Evolutionary conservation across 2,113 vertebrate genomes (phyloP), one percentile per base, ranked within the genome.

Genomic region (Microcebus jonahi): DNA sequence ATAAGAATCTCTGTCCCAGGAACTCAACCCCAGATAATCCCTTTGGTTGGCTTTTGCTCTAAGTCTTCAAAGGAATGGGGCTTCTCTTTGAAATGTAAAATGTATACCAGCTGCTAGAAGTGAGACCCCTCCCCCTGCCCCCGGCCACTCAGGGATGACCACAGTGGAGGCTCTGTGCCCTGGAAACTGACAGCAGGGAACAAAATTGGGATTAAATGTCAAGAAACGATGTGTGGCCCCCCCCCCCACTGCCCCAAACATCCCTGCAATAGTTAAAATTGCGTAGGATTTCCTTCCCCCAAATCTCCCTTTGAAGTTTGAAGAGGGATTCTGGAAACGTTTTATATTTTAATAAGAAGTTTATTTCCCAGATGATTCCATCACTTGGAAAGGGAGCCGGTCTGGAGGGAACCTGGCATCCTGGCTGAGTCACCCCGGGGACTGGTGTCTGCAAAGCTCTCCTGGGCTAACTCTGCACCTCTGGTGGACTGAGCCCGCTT

Each of bases 341-440:
- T 96, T 90, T 63, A 82, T 77, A 84, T 92, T 94, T 97, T 96
- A 96, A 91, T 92, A 96, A 94, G 39, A 90, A 89, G 39, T 85
- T 94, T 85, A 88, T 96, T 96, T 90, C 70, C n/a, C 57, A 82
- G 63, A 85, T 91, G 88, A 71, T 87, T 57, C 61, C 25, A 29
- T 63, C 21, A 68, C n/a, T 92, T 96, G 55, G 48, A 89, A 95
- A 95, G 31, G 20, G 53, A 96, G 92, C 0, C 31, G 85, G 36
- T 91, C 21, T 95, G 81, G 17, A 53, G 3, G 1, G 76, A 91
- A 70, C 59, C 63, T n/a, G 14, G 8, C 0, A 84, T 36, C 57
- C 15, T 71, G 75, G 53, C 61, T 39, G 68, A 97, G 80, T 83
- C 0, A 6, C n/a, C 18, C 39, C 71, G 0, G 6, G 89, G 42